Evolutionary conservation across 2,113 vertebrate species (phyloP).

Genomic region (Regulus satrapa): DNA sequence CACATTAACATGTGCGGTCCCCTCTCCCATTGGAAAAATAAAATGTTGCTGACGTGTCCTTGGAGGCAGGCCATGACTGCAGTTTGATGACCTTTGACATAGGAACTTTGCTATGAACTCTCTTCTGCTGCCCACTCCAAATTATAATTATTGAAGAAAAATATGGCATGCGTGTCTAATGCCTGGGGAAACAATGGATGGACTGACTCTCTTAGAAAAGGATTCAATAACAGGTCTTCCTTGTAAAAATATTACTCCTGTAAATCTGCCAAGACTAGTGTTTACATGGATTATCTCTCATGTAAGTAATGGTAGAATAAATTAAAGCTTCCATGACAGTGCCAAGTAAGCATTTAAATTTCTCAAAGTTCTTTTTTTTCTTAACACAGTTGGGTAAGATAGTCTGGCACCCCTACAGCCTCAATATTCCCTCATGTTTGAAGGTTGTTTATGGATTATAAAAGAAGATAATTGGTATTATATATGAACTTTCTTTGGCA

Average conservation of each 20-base stretch:
- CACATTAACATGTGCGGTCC: not conserved
- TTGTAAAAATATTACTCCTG: constrained; percentile 74
- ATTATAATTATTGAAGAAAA: constrained; percentile 58
- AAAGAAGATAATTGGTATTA: not conserved
- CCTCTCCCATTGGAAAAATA: not conserved
- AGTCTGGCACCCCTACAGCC: not conserved
- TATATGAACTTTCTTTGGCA: not conserved
- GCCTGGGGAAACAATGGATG: constrained; percentile 56
- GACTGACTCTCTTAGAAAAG: constrained; percentile 53
- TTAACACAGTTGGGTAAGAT: not conserved
- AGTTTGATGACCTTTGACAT: not conserved
- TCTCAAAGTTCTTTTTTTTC: not conserved
- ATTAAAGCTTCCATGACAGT: not conserved
- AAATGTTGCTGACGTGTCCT: not conserved
- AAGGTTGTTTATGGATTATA: not conserved
- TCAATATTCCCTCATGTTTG: not conserved
- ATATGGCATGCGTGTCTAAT: not conserved
- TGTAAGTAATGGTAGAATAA: constrained; percentile 46
- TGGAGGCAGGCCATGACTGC: not conserved
- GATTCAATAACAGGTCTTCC: constrained; percentile 53
- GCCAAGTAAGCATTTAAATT: not conserved
- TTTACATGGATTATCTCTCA: constrained; percentile 62
- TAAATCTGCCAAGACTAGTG: constrained; percentile 56
- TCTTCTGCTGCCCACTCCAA: constrained; percentile 15
- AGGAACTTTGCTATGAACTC: constrained; percentile 17